phyloP scores from a whole-genome alignment of 2,797 vertebrate genomes.

The Parauchenoglanis punctatus region DNA sequence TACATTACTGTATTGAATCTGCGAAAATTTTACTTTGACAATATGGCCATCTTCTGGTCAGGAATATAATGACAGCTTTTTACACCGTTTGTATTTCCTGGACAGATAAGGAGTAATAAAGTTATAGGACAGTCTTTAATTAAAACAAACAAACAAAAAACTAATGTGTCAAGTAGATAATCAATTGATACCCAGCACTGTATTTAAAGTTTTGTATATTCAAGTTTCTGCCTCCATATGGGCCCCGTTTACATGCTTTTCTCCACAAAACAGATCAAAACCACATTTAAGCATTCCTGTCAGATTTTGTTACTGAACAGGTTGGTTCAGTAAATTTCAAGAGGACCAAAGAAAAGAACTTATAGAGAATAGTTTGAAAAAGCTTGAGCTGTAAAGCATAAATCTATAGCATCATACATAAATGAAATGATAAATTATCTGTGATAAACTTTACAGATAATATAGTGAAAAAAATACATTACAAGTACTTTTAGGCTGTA shows the following conservation, averaged over 20 bases:
- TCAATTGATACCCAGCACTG: neutral
- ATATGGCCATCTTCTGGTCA: conserved; percentile 68
- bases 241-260: neutral
- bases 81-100: neutral
- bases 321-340: neutral
- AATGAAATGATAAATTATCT: neutral
- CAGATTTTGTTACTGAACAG: neutral
- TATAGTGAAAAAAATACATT: neutral
- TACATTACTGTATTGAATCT: neutral
- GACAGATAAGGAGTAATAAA: too few species aligned
- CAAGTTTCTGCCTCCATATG: neutral
- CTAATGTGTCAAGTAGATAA: neutral
- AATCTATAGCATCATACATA: neutral
- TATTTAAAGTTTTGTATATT: neutral
- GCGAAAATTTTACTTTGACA: conserved; percentile 8
- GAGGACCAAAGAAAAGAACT: neutral
- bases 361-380: neutral
- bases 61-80: conserved; percentile 3
- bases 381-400: neutral
- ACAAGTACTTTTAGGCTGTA: neutral
- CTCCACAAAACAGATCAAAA: neutral
- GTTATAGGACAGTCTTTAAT: neutral
- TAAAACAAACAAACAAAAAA: neutral
- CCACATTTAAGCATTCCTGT: neutral
- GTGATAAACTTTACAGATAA: neutral